Evolutionary conservation across 2,113 vertebrate genomes (phyloP).

Genomic region (Saimiri boliviensis): DNA sequence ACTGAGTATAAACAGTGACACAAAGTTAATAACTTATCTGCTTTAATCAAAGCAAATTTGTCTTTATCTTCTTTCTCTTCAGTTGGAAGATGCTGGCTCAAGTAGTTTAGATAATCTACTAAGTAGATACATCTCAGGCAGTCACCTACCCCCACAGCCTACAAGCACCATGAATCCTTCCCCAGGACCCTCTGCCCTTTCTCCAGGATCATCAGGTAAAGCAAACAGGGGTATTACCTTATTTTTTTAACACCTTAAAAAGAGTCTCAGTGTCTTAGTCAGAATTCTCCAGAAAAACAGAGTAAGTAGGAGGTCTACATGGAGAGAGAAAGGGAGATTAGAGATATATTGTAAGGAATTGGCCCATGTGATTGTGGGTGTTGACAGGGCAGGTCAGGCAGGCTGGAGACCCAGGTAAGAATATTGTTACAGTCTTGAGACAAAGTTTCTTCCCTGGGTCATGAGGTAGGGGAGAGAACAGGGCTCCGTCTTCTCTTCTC

Average conservation of each 20-base stretch:
- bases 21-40: slow-evolving; percentile 15
- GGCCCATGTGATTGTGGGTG: background rate
- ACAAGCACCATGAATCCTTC: slow-evolving; percentile 94
- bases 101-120: slow-evolving; percentile 94
- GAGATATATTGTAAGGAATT: background rate
- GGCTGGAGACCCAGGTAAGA: background rate
- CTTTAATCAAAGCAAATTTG: slow-evolving; percentile 62
- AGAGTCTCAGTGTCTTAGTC: background rate
- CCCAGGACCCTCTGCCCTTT: slow-evolving; percentile 94
- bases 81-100: slow-evolving; percentile 98
- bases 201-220: slow-evolving; percentile 97
- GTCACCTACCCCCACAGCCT: slow-evolving; percentile 90
- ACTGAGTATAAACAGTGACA: background rate
- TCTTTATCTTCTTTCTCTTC: slow-evolving; percentile 60
- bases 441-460: background rate
- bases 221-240: slow-evolving; percentile 6
- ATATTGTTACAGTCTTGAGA: background rate
- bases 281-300: slow-evolving; percentile 8
- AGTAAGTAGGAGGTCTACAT: background rate
- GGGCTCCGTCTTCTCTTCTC: background rate
- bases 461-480: background rate
- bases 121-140: slow-evolving; percentile 94
- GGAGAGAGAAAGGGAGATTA: background rate
- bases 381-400: background rate
- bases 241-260: slow-evolving; percentile 16